Evolutionary conservation across 2,888 invertebrate species (phyloP).

Genomic region (Luperina nickerlii): DNA sequence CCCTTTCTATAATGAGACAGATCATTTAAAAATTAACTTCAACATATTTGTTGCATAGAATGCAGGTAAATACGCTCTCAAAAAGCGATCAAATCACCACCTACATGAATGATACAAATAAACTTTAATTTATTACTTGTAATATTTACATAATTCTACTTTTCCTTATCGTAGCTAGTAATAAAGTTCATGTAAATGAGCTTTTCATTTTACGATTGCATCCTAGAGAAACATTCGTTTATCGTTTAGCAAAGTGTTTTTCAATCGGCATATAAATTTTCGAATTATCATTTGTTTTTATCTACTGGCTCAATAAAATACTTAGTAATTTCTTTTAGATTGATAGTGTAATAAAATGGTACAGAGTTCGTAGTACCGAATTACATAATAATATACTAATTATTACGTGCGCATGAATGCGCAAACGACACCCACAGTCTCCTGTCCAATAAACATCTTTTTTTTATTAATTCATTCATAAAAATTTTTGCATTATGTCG

Average conservation of each 20-base stretch:
- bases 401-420: not conserved
- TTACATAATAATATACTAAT: too few relatives aligned
- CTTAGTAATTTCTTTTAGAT: not conserved
- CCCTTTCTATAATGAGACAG: constrained; percentile 10
- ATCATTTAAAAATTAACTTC: constrained; percentile 24
- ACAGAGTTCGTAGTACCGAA: not conserved
- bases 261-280: constrained; percentile 10
- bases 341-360: not conserved
- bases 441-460: not conserved
- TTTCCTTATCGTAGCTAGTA: constrained; percentile 39
- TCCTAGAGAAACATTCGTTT: constrained; percentile 44
- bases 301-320: not conserved
- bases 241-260: constrained; percentile 30
- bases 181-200: constrained; percentile 54
- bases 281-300: not conserved
- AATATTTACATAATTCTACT: constrained; percentile 56
- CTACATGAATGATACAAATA: constrained; percentile 22
- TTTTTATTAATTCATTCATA: too few relatives aligned
- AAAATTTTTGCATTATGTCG: too few relatives aligned
- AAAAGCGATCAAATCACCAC: constrained; percentile 23
- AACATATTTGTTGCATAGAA: constrained; percentile 8
- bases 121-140: constrained; percentile 39
- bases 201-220: constrained; percentile 56
- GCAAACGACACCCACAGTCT: not conserved
- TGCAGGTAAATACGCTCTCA: constrained; percentile 3